These are phyloP conservation scores for Nephrotoma guestfalica DNA, from an alignment of 2,888 invertebrate species.

Conservation along the genomic window DNA sequence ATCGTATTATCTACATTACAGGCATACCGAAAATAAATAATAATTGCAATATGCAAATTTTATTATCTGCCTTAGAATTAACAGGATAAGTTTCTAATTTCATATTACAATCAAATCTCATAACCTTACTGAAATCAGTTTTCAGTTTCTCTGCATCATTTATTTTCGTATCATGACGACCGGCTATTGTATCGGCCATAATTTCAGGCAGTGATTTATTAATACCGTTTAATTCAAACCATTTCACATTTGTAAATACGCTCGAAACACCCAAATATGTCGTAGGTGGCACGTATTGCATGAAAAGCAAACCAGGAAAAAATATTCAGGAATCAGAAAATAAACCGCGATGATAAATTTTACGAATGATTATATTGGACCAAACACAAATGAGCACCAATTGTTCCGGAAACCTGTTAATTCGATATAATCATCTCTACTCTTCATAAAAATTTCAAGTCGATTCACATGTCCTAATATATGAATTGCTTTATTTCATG, in stretches of 20 bases:
- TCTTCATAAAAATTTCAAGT: no score
- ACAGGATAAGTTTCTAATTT: conserved; percentile 27
- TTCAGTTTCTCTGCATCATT: conserved; percentile 21
- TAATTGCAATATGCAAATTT: not conserved
- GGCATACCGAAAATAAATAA: conserved; percentile 7
- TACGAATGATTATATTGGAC: no score
- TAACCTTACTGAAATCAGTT: conserved; percentile 31
- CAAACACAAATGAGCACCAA: no score
- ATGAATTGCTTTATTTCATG: no score
- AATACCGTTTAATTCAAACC: conserved; percentile 11
- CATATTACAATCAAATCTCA: conserved; percentile 30
- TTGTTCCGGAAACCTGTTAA: no score
- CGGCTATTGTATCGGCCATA: conserved; percentile 7
- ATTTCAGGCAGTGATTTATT: conserved; percentile 14
- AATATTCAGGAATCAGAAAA: no score
- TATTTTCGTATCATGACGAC: conserved; percentile 1
- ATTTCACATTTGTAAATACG: conserved; percentile 14
- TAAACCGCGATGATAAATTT: no score
- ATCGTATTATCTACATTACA: conserved; percentile 31
- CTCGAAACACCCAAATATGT: conserved; percentile 42
- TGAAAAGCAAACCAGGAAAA: no score
- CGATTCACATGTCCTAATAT: no score
- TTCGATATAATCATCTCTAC: no score
- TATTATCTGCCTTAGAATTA: conserved; percentile 24
- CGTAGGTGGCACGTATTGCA: conserved; percentile 36